Evolutionary conservation across 2,797 vertebrate genomes (phyloP).

Genomic region (Synaphobranchus kaupii): DNA sequence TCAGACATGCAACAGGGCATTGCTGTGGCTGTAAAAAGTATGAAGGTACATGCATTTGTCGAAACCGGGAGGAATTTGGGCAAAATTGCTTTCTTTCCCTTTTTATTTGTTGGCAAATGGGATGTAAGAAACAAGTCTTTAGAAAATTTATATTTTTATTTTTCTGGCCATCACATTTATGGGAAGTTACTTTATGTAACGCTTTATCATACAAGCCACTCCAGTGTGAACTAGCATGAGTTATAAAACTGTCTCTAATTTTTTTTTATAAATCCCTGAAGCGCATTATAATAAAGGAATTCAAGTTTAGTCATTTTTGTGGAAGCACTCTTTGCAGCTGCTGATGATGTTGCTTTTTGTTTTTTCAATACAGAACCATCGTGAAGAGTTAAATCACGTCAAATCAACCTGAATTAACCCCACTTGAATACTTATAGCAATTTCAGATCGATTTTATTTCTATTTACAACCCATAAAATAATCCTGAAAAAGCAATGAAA

Average conservation of each 20-base stretch:
- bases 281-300: background rate
- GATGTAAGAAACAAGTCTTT: background rate
- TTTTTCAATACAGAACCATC: background rate
- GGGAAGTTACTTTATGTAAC: background rate
- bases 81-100: background rate
- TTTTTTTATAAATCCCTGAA: background rate
- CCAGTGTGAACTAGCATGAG: background rate
- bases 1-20: background rate
- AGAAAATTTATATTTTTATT: background rate
- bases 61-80: background rate
- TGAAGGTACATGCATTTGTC: background rate
- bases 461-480: background rate
- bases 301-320: background rate
- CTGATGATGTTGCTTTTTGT: background rate
- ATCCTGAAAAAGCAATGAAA: background rate
- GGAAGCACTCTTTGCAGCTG: background rate
- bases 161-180: background rate
- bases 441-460: background rate
- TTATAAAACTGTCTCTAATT: background rate
- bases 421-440: background rate
- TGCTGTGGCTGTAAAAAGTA: background rate
- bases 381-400: background rate
- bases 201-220: background rate
- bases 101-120: background rate
- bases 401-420: background rate